Evolutionary conservation across 2,888 invertebrate genomes (phyloP), one percentile per base, ranked within the genome.

Genomic region (Orthosia gracilis): DNA sequence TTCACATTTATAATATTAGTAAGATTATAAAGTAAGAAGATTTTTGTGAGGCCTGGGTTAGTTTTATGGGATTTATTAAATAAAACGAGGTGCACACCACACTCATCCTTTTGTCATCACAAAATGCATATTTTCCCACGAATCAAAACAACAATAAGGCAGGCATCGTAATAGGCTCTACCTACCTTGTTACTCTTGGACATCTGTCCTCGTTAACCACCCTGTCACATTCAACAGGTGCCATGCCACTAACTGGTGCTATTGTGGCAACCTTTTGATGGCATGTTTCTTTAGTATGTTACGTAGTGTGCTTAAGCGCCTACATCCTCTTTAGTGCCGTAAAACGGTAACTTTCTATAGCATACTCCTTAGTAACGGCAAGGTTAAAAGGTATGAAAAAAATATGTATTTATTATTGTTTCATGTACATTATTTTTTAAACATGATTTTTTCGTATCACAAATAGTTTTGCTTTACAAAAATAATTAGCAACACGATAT

Each of bases 91-190:
- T 70, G 54, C 55, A 55, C 49, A 15, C 26, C 49, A 15, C 45
- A 21, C 23, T n/a, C 40, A 21, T 31, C n/a, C 55, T 58, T 52
- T 26, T 62, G 54, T 62, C 7, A 17, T 0, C 15, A 65, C 40
- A 69, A 59, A 68, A 64, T 61, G 65, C 54, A 76, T 58, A 68
- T 72, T 57, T 80, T 80, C 80, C 54, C 76, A 72, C 72, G 62
- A 59, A 69, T n/a, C 13, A 21, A 49, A 49, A 67, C 50, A 66
- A 66, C 23, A 52, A 68, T 71, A 58, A 69, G 45, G 55, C 45
- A 15, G n/a, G 21, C 63, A 59, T 58, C 3, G 63, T 64, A 55
- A 58, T 58, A 40, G 45, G 21, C 18, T 26, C 21, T 31, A 50
- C 47, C 31, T 31, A 50, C 47, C 31, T 55, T n/a, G 50, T 55